Evolutionary conservation across 2,888 invertebrate genomes (phyloP).

Genomic region (Drosophila koepferae): DNA sequence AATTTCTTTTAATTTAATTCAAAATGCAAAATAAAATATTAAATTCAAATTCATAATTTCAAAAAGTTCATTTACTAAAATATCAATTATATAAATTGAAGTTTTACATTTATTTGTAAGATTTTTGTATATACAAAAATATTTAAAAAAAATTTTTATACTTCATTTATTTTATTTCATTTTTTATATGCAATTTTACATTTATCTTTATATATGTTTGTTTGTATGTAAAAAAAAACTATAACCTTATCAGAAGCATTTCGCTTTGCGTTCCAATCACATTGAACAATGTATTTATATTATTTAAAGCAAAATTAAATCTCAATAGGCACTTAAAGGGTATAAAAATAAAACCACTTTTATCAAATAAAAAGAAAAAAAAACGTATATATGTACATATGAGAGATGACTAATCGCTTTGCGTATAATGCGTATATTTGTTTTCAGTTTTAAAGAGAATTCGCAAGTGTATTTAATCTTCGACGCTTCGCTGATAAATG

Average conservation of each 20-base stretch:
- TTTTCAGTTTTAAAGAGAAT: not conserved
- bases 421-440: not conserved
- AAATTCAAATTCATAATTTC: no score
- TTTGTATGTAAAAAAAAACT: no score
- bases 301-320: not conserved
- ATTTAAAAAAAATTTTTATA: no score
- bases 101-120: no score
- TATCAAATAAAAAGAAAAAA: not conserved
- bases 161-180: no score
- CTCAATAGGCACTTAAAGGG: not conserved
- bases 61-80: no score
- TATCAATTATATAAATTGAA: no score
- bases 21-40: no score
- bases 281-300: not conserved
- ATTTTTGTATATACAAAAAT: no score
- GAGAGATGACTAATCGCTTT: not conserved
- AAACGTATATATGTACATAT: not conserved
- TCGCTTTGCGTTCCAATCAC: not conserved
- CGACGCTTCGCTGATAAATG: not conserved
- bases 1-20: no score
- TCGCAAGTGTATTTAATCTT: slow-evolving; percentile 10
- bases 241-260: not conserved
- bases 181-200: no score
- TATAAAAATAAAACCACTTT: not conserved
- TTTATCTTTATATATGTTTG: no score